These are phyloP conservation scores for Mus caroli DNA, from an alignment of 2,797 vertebrate genomes.

Conservation along the genomic window DNA sequence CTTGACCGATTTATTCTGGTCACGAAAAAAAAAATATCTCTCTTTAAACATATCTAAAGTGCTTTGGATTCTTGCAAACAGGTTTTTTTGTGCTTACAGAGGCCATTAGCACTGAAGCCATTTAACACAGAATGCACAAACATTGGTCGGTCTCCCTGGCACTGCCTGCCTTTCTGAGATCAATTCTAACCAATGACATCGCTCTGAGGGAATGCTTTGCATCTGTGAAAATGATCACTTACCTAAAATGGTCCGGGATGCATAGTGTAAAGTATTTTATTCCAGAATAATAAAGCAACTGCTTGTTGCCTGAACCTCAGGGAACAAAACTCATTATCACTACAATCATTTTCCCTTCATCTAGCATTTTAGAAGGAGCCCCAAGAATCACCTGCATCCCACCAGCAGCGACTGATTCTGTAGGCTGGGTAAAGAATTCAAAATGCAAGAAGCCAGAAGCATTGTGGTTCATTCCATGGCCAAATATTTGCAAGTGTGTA, in stretches of 20 bases:
- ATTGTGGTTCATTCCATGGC: background rate
- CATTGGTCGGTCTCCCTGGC: background rate
- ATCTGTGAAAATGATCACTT: background rate
- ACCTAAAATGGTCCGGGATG: background rate
- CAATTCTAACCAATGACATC: background rate
- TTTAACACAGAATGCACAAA: background rate
- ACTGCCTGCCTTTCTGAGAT: background rate
- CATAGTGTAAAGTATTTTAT: background rate
- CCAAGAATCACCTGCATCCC: background rate
- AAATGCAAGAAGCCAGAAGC: background rate
- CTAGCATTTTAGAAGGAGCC: background rate
- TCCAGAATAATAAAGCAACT: background rate
- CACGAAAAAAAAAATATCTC: background rate
- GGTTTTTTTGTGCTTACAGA: background rate
- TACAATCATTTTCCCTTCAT: background rate
- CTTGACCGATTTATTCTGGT: background rate
- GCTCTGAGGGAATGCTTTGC: background rate
- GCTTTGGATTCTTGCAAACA: background rate
- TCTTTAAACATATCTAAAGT: background rate
- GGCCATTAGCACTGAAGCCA: accelerated
- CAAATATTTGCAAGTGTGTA: accelerated
- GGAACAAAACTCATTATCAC: background rate
- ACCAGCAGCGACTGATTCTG: background rate
- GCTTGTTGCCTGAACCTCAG: background rate
- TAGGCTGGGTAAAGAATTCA: background rate